Evolutionary conservation across 92 coral and sea anemone species (phyloP).

Genomic region (Isaurus tuberculatus): DNA sequence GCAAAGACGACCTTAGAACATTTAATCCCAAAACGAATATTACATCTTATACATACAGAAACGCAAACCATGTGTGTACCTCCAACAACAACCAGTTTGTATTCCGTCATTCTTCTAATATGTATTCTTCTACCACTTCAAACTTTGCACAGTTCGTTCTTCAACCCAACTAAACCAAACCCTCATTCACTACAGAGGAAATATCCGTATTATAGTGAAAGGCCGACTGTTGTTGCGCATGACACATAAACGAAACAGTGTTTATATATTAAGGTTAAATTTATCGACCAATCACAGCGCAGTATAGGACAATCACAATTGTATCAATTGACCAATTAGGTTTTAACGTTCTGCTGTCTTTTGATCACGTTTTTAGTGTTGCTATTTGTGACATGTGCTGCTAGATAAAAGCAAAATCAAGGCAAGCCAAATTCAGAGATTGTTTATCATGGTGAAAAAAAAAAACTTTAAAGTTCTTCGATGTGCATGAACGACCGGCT

Average conservation of each 20-base stretch:
- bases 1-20: slow-evolving; percentile 30
- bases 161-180: slow-evolving; percentile 23
- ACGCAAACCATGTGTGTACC: slow-evolving; percentile 54
- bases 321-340: slow-evolving; percentile 57
- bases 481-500: no score
- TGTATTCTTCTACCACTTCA: slow-evolving; percentile 42
- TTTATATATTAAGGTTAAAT: slow-evolving; percentile 78
- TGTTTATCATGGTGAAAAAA: no score
- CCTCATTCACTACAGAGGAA: slow-evolving; percentile 51
- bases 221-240: slow-evolving; percentile 82
- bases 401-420: background rate
- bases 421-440: no score
- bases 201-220: slow-evolving; percentile 69
- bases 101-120: slow-evolving; percentile 83
- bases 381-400: slow-evolving; percentile 21
- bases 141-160: slow-evolving; percentile 24
- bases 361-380: background rate
- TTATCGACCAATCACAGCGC: slow-evolving; percentile 85
- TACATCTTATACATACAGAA: background rate
- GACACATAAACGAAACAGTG: slow-evolving; percentile 28
- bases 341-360: background rate
- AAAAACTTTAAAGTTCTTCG: no score
- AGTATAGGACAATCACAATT: slow-evolving; percentile 49
- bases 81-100: slow-evolving; percentile 97
- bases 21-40: background rate